Base-by-base conservation (phyloP, 2,113 vertebrate genomes). In the Oryzias melastigma region DNA sequence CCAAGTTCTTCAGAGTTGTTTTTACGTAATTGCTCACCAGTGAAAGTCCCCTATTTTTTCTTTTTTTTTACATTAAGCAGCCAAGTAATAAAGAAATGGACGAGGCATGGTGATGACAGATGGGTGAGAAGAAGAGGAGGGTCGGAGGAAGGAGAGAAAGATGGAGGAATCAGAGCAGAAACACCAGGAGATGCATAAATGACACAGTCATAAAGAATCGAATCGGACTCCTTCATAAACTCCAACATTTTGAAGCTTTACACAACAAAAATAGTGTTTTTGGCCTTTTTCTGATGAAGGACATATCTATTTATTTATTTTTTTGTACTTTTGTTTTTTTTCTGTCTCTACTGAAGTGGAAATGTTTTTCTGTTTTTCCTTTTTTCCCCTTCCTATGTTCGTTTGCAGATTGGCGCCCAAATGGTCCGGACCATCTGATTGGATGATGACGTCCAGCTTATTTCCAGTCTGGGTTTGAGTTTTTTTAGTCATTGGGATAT, bases 71-170 rank as follows among this genome's bases (percentile, higher is more conserved):
- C 60, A 48, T 54, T 68, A 71, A 75, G 71, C 1, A 75, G 62
- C 58, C 50, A 55, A 73, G 77, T 58, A 68, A 78, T 80, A 73
- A 63, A 73, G 56, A 84, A 82, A 80, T 77, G 71, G 65, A 73
- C 14, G 20, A 2, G 40, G 46, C 49, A 65, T 4, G 3, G 16
- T 52, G 58, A 5, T 43, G 54, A 67, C 27, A 22, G 69, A 68
- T 52, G 62, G 53, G 60, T 7, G 13, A 4, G 49, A 13, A 44
- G 20, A 4, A 44, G 29, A 29, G 14, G 47, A 25, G 51, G 16
- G 44, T 19, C 29, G n/a, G 57, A 53, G 40, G 63, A 52, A 13
- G 27, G 60, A 29, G 60, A 25, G 13, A 62, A 53, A 20, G 13
- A 52, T 42, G 29, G 14, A 47, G 4, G 41, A 57, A 52, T 58